Evolutionary conservation across 2,113 vertebrate species (phyloP).

Genomic region (Dicentrarchus labrax): DNA sequence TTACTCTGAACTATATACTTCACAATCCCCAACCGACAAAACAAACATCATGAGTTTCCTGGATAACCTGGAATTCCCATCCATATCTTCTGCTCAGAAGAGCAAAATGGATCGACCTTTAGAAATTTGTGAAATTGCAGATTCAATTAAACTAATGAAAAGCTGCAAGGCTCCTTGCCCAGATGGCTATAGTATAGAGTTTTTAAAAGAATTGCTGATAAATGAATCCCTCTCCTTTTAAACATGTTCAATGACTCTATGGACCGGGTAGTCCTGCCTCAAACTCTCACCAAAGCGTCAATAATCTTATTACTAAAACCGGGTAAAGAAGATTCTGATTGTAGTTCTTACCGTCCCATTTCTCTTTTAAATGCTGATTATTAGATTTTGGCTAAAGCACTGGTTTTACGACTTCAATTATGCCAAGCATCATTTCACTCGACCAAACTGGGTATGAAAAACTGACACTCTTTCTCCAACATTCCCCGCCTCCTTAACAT

Average conservation of each 20-base stretch:
- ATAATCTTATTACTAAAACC: not conserved
- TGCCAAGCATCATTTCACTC: no score
- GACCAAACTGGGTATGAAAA: no score
- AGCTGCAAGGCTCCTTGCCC: not conserved
- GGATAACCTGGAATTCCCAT: not conserved
- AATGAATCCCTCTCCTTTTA: not conserved
- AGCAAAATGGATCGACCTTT: not conserved
- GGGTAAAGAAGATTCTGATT: not conserved
- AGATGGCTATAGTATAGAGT: not conserved
- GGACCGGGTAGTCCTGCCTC: not conserved
- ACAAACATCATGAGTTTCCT: not conserved
- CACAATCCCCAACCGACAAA: not conserved
- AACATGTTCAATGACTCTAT: not conserved
- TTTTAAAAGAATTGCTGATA: not conserved
- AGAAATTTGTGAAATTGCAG: not conserved
- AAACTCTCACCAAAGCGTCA: not conserved
- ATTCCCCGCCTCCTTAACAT: no score
- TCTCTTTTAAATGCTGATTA: constrained; percentile 1
- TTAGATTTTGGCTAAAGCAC: no score
- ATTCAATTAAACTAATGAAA: not conserved
- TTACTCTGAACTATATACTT: not conserved
- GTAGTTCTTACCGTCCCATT: not conserved
- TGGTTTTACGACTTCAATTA: no score
- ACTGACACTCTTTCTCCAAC: no score
- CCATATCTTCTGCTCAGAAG: not conserved